Conservation (phyloP, 2,888 invertebrate species). For the Leptopilina syphax region DNA sequence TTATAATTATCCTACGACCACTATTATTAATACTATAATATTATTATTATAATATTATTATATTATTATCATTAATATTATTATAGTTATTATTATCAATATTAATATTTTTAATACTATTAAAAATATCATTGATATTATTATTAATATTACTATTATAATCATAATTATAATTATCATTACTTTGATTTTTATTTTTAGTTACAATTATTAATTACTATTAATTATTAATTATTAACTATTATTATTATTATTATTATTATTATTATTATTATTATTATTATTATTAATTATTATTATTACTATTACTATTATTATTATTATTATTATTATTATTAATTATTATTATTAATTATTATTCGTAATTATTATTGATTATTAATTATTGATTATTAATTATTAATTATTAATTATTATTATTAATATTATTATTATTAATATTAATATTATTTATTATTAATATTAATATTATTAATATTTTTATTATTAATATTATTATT, state of each 20-base stretch:
- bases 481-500: slow-evolving; percentile 37
- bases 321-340: slow-evolving; percentile 41
- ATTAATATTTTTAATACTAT: slow-evolving; percentile 32
- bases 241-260: background rate
- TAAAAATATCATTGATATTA: slow-evolving; percentile 38
- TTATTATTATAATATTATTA: slow-evolving; percentile 19
- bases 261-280: background rate
- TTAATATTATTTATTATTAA: slow-evolving; percentile 34
- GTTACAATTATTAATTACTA: slow-evolving; percentile 30
- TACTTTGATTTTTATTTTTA: slow-evolving; percentile 25
- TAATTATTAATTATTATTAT: slow-evolving; percentile 8
- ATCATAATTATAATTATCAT: slow-evolving; percentile 27
- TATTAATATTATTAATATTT: slow-evolving; percentile 28
- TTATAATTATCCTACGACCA: slow-evolving; percentile 44
- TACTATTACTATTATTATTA: slow-evolving; percentile 42
- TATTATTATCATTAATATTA: slow-evolving; percentile 31
- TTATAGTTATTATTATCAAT: slow-evolving; percentile 46
- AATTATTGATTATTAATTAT: slow-evolving; percentile 7
- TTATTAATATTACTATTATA: slow-evolving; percentile 44
- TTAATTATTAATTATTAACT: slow-evolving; percentile 14
- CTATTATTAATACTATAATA: slow-evolving; percentile 36
- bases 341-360: slow-evolving; percentile 42
- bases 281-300: slow-evolving; percentile 36
- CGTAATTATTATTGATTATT: background rate
- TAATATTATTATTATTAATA: slow-evolving; percentile 13